A percentile compares a stretch with the other conserved stretches of the same genome.
phyloP scores from a whole-genome alignment of 2,888 invertebrate genomes.

The Noctua comes region DNA sequence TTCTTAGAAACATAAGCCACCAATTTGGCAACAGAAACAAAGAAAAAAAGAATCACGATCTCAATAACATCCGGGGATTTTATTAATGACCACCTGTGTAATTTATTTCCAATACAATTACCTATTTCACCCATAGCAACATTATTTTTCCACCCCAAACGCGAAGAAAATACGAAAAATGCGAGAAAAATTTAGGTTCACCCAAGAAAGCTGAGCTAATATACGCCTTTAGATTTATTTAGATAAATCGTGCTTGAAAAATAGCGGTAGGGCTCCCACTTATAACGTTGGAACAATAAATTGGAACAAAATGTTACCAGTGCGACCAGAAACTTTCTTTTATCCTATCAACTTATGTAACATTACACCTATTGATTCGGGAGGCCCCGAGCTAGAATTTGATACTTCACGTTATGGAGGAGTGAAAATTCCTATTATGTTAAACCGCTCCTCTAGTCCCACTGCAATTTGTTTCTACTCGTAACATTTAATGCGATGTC shows the following conservation, averaged over 20 bases:
- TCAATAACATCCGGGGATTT: background rate
- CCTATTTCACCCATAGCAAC: constrained; percentile 5
- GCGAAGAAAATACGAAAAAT: constrained; percentile 28
- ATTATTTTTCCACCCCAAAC: constrained; percentile 34
- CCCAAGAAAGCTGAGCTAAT: constrained; percentile 36
- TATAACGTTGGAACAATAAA: constrained; percentile 59
- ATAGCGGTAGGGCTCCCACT: constrained; percentile 35
- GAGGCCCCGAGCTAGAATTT: constrained; percentile 14
- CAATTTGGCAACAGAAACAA: constrained; percentile 2
- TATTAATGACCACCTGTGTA: constrained; percentile 39
- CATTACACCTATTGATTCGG: constrained; percentile 49
- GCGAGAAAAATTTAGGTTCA: constrained; percentile 21
- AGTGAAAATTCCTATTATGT: constrained; percentile 52
- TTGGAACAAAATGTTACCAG: constrained; percentile 49
- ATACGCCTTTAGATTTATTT: constrained; percentile 50
- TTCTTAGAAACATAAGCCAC: background rate
- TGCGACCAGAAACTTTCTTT: constrained; percentile 42
- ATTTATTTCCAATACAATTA: constrained; percentile 48
- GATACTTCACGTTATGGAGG: constrained; percentile 29
- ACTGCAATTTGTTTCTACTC: constrained; percentile 37
- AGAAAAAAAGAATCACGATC: constrained; percentile 20
- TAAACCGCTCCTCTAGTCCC: constrained; percentile 38
- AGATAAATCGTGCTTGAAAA: constrained; percentile 47
- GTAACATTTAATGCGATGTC: constrained; percentile 62
- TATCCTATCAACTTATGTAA: constrained; percentile 52